Conservation (phyloP, 2,888 invertebrate species). For the Apodemia mormo region DNA sequence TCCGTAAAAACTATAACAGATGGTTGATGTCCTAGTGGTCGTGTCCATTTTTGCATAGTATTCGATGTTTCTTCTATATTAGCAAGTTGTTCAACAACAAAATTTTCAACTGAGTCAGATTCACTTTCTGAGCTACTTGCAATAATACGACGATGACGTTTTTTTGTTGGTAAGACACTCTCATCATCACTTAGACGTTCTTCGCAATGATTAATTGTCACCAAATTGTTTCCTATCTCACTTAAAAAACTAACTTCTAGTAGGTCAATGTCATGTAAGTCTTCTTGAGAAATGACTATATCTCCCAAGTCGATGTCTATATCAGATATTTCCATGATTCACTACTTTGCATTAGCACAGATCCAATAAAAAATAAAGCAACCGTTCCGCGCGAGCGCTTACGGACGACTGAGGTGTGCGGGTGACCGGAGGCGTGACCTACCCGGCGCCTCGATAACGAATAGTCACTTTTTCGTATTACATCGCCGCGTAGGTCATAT, state of each 20-base stretch:
- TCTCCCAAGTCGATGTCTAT: neutral
- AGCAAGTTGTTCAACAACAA: neutral
- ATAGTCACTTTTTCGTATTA: neutral
- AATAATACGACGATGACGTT: neutral
- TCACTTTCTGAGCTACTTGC: neutral
- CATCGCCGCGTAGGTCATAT: neutral
- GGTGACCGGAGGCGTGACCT: too few relatives aligned
- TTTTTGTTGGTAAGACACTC: neutral
- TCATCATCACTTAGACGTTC: neutral
- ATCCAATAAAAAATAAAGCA: too few relatives aligned
- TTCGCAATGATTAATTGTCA: neutral
- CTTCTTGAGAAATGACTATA: constrained; percentile 2
- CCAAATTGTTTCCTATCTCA: neutral
- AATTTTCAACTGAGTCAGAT: neutral
- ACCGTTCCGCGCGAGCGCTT: too few relatives aligned
- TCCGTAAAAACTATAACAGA: neutral
- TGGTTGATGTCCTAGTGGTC: neutral
- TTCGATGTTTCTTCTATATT: neutral
- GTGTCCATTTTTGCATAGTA: neutral
- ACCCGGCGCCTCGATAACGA: neutral
- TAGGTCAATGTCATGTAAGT: neutral
- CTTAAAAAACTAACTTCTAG: neutral
- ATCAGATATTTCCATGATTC: too few relatives aligned
- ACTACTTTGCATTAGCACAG: neutral
- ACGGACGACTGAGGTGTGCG: neutral